phyloP scores from a whole-genome alignment of 2,113 vertebrate genomes.

The Platycercus adscitus region DNA sequence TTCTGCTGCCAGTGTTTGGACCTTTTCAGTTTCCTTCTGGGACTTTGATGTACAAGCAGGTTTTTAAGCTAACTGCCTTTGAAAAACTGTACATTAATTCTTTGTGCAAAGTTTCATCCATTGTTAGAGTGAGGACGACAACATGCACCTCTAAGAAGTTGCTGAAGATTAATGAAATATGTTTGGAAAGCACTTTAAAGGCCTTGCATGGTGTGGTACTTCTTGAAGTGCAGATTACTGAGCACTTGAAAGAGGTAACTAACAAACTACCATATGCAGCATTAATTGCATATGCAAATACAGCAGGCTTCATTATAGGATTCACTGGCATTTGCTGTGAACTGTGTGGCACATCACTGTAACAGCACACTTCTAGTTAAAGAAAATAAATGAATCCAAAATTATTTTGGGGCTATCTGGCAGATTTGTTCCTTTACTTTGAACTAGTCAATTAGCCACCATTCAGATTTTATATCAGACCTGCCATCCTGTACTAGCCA shows the following conservation, averaged over 20 bases:
- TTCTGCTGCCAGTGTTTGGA: background rate
- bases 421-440: background rate
- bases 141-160: background rate
- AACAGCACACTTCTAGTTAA: background rate
- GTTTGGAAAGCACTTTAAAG: background rate
- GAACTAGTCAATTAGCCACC: background rate
- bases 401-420: background rate
- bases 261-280: background rate
- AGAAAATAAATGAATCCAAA: background rate
- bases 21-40: background rate
- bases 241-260: background rate
- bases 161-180: background rate
- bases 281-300: conserved; percentile 30
- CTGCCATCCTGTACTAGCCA: background rate
- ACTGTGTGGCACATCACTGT: background rate
- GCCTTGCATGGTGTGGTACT: background rate
- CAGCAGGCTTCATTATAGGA: background rate
- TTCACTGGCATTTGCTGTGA: background rate
- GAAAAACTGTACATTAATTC: background rate
- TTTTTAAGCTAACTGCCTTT: background rate
- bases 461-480: background rate
- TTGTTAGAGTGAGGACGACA: background rate
- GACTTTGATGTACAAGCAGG: background rate
- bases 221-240: conserved; percentile 15
- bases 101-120: background rate